Conservation (phyloP, 2,888 invertebrate genomes). For the Gonocerus acuteangulatus region DNA sequence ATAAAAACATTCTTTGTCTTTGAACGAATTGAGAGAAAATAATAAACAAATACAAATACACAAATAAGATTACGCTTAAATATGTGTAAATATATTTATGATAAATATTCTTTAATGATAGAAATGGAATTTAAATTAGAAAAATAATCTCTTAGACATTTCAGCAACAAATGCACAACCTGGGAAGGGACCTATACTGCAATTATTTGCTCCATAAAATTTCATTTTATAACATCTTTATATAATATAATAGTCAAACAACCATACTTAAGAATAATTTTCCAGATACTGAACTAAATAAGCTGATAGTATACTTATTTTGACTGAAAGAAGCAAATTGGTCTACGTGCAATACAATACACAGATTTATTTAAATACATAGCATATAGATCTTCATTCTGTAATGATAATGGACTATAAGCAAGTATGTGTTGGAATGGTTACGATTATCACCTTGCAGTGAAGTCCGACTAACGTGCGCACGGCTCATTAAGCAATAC, state of each 20-base stretch:
- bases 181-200: constrained; percentile 23
- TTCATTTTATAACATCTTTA: not conserved
- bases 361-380: not conserved
- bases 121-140: not conserved
- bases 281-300: not conserved
- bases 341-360: not conserved
- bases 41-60: no score
- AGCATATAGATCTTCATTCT: not conserved
- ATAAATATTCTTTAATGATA: no score
- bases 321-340: not conserved
- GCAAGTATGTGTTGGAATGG: not conserved
- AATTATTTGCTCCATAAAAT: constrained; percentile 5
- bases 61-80: no score
- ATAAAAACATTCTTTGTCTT: not conserved
- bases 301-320: not conserved
- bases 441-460: not conserved
- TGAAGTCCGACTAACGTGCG: not conserved
- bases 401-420: not conserved
- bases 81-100: no score
- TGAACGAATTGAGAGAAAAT: not conserved
- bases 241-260: not conserved
- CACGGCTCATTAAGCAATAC: not conserved
- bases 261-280: not conserved
- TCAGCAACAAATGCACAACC: constrained; percentile 6
- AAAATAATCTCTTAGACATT: not conserved